These are phyloP conservation scores for Tillus elongatus DNA, from an alignment of 2,888 invertebrate genomes.

Conservation along the genomic window DNA sequence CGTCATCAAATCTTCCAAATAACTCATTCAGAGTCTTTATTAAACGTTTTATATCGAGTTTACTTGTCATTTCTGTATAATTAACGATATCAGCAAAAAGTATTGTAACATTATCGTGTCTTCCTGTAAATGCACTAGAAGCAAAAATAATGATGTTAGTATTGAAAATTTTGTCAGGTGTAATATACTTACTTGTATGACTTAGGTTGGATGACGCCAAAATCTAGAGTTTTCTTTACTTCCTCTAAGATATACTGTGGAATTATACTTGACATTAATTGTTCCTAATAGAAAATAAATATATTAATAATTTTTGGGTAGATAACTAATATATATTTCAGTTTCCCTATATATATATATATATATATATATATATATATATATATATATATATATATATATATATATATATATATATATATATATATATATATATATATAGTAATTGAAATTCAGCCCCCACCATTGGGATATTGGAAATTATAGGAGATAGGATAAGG, in stretches of 20 bases:
- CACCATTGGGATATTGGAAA: too few species aligned
- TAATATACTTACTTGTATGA: slow-evolving; percentile 40
- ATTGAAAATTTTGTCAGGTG: slow-evolving; percentile 6
- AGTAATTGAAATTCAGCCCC: too few species aligned
- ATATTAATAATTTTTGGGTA: too few species aligned
- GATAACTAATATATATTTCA: too few species aligned
- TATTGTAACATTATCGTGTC: slow-evolving; percentile 81
- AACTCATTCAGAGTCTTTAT: slow-evolving; percentile 84
- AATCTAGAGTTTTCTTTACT: slow-evolving; percentile 47
- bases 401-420: too few species aligned
- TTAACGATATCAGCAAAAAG: slow-evolving; percentile 91
- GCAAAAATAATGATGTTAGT: slow-evolving; percentile 8
- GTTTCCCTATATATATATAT: too few species aligned
- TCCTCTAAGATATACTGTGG: slow-evolving; percentile 71
- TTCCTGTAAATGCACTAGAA: slow-evolving; percentile 57
- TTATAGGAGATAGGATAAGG: too few species aligned
- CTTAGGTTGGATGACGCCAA: slow-evolving; percentile 5
- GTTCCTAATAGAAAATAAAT: slow-evolving; percentile 55
- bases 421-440: too few species aligned
- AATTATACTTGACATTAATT: slow-evolving; percentile 74
- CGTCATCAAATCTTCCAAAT: slow-evolving; percentile 85
- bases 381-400: too few species aligned
- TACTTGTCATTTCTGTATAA: slow-evolving; percentile 80
- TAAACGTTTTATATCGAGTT: slow-evolving; percentile 63
- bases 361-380: too few species aligned